These are phyloP conservation scores for Colaptes auratus DNA, from an alignment of 2,113 vertebrate genomes.

Conservation along the genomic window DNA sequence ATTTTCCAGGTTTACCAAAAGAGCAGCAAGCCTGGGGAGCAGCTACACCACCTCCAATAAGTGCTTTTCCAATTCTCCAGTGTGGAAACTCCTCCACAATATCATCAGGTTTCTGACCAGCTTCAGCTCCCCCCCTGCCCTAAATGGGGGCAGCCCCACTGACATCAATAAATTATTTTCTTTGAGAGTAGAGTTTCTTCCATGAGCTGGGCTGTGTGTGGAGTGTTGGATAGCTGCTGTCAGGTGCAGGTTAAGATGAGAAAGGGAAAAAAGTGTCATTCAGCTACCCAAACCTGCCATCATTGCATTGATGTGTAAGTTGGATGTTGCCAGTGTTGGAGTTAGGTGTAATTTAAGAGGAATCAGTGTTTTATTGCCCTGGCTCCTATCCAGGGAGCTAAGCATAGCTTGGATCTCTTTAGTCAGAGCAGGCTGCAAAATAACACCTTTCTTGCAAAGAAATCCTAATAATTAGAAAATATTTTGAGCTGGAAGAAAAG, in stretches of 20 bases:
- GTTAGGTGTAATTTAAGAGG: neutral
- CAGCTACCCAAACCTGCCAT: neutral
- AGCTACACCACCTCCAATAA: neutral
- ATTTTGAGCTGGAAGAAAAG: neutral
- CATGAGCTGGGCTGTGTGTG: neutral
- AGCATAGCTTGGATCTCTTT: neutral
- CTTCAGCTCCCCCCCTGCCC: neutral
- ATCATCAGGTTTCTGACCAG: neutral
- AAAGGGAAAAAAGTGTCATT: neutral
- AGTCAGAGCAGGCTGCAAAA: neutral
- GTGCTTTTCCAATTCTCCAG: neutral
- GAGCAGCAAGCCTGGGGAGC: conserved; percentile 16
- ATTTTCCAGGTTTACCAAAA: conserved; percentile 63
- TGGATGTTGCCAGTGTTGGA: neutral
- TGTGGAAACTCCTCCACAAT: conserved; percentile 1
- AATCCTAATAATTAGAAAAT: neutral
- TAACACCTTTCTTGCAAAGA: neutral
- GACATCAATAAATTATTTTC: neutral
- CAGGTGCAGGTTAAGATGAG: neutral
- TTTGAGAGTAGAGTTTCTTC: neutral
- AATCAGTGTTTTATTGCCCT: neutral
- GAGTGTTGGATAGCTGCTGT: neutral
- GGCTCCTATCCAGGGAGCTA: neutral
- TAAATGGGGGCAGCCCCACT: neutral
- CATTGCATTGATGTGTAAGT: neutral